These are phyloP conservation scores for Eciton burchellii DNA, from an alignment of 1,140 invertebrate species.

Conservation along the genomic window DNA sequence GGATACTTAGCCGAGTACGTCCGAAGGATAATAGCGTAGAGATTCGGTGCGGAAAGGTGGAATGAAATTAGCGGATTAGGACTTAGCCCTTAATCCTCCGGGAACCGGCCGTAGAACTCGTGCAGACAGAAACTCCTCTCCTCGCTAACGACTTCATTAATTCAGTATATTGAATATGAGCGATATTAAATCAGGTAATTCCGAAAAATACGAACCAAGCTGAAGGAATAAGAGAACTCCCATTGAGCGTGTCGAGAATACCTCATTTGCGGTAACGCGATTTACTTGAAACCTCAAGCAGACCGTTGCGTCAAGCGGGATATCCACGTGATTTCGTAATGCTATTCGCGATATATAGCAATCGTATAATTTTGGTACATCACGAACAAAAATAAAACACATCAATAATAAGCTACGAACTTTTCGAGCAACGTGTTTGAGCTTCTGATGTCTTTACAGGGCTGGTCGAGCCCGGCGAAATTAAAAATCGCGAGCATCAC, in stretches of 20 bases:
- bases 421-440: too few species aligned
- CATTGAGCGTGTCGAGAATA: not conserved
- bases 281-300: not conserved
- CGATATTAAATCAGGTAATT: not conserved
- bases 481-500: not conserved
- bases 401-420: not conserved
- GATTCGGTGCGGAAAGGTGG: constrained; percentile 3
- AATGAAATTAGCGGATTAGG: constrained; percentile 53
- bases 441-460: not conserved
- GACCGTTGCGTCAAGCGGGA: not conserved
- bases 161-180: constrained; percentile 5
- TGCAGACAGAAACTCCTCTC: not conserved
- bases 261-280: not conserved
- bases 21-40: constrained; percentile 6
- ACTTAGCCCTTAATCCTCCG: constrained; percentile 31
- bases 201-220: not conserved
- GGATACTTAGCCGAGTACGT: constrained; percentile 17
- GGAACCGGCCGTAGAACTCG: constrained; percentile 12
- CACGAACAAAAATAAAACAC: not conserved
- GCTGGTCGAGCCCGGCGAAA: not conserved
- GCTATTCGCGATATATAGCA: not conserved
- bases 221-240: not conserved
- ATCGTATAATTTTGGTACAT: not conserved
- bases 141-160: not conserved
- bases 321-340: not conserved